Evolutionary conservation across 2,113 vertebrate genomes (phyloP).

Genomic region (Dasyornis broadbenti): DNA sequence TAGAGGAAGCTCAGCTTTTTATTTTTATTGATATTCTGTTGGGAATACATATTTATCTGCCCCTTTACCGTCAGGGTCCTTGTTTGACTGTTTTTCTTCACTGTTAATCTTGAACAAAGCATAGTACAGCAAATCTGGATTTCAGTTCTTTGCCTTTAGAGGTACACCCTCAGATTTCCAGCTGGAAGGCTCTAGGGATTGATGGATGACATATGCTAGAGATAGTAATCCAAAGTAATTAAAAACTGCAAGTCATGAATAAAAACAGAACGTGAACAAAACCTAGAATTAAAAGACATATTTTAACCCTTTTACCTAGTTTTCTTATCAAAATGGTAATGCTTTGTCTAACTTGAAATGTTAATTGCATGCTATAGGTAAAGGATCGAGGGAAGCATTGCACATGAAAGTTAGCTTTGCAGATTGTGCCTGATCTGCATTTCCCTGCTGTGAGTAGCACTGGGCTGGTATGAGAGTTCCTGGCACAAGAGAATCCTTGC

Average conservation of each 20-base stretch:
- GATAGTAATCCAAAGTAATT: background rate
- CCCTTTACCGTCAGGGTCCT: background rate
- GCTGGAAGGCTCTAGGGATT: background rate
- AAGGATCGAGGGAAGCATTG: background rate
- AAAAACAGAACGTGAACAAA: background rate
- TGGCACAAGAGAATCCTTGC: background rate
- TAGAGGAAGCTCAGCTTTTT: background rate
- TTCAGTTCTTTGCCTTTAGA: background rate
- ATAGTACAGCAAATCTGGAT: background rate
- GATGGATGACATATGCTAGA: background rate
- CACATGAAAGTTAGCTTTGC: background rate
- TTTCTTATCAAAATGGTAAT: background rate
- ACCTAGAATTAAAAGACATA: background rate
- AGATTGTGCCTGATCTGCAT: background rate
- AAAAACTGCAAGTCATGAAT: background rate
- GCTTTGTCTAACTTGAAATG: background rate
- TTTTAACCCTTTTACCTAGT: background rate
- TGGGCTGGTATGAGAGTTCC: background rate
- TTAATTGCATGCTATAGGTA: background rate
- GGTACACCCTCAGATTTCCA: background rate
- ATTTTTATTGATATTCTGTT: background rate
- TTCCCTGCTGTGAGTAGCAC: background rate
- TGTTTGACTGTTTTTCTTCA: background rate
- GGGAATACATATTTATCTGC: background rate
- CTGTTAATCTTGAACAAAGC: background rate